A percentile compares a stretch with the other conserved stretches of the same genome.
Conservation (phyloP, 1,140 invertebrate species). For the Diabrotica undecimpunctata region DNA sequence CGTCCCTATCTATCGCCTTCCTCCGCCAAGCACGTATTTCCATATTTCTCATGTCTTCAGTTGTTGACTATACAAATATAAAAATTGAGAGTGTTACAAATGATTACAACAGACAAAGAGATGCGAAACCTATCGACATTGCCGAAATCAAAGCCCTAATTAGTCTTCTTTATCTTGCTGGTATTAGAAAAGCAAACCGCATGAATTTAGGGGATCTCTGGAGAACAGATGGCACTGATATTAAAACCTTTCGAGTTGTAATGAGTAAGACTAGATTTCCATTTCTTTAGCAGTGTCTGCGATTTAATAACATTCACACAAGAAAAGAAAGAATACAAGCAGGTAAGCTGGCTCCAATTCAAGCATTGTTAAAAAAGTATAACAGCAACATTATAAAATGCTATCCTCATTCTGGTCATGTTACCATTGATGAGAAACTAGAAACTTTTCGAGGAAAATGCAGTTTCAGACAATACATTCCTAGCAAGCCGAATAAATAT, state of each 20-base stretch:
- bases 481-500: constrained; percentile 8
- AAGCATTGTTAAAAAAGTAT: constrained; percentile 14
- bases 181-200: no score
- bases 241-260: background rate
- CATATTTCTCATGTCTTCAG: no score
- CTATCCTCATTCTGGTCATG: background rate
- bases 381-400: background rate
- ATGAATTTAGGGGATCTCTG: no score
- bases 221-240: background rate
- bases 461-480: constrained; percentile 7
- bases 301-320: constrained; percentile 19
- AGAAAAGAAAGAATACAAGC: background rate
- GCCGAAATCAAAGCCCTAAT: no score
- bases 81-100: no score
- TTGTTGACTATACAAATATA: no score
- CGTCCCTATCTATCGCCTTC: no score
- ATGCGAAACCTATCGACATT: no score
- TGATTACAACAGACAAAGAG: no score
- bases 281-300: constrained; percentile 4
- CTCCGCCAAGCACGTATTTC: no score
- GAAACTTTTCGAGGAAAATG: constrained; percentile 4
- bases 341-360: constrained; percentile 9
- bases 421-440: constrained; percentile 15
- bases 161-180: no score
- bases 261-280: background rate